Base-by-base conservation (phyloP, 2,113 vertebrate genomes). In the Callospermophilus lateralis region DNA sequence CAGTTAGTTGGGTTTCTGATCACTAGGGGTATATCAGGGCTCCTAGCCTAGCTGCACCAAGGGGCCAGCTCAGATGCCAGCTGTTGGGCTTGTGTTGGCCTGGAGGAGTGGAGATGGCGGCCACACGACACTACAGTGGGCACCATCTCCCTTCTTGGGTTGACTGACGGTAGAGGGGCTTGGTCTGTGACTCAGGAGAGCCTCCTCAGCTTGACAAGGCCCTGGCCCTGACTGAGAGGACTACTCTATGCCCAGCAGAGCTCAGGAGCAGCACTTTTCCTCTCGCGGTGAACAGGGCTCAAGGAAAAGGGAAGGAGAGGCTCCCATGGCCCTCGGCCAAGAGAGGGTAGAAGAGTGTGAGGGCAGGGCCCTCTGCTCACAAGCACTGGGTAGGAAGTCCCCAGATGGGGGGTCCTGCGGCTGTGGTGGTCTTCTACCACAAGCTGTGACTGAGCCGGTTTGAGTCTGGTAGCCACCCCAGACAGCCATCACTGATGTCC, bases 401-500 rank as follows among this genome's bases (percentile, higher is more conserved):
- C 39, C 2, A 20, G 11, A 0, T 11, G 39, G 16, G 4, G 0
- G 6, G 19, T 51, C 28, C 67, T 39, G 79, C 34, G 17, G 8
- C 24, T 24, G 6, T 9, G 42, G 42, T 1, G 9, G 37, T 45
- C 37, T 76, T 8, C 92, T 96, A 92, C 97, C 97, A 97, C 98
- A 95, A 98, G 95, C 95, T 94, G 96, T 89, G 96, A 97, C 96
- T 92, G 95, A 97, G 19, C 95, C 83, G 63, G 86, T 93, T 81
- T 93, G 92, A 92, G 92, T 92, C 96, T 5, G 34, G 96, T 45
- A 45, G 8, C 45, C 96, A 97, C 97, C 83, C 91, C 97, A 96
- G 98, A 98, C 96, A 98, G 96, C 97, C 73, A 58, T 96, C 92
- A 92, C 83, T 97, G 97, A 97, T 98, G 97, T 97, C 96, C 97